phyloP scores from a whole-genome alignment of 2,113 vertebrate species.

The Platycercus adscitus region DNA sequence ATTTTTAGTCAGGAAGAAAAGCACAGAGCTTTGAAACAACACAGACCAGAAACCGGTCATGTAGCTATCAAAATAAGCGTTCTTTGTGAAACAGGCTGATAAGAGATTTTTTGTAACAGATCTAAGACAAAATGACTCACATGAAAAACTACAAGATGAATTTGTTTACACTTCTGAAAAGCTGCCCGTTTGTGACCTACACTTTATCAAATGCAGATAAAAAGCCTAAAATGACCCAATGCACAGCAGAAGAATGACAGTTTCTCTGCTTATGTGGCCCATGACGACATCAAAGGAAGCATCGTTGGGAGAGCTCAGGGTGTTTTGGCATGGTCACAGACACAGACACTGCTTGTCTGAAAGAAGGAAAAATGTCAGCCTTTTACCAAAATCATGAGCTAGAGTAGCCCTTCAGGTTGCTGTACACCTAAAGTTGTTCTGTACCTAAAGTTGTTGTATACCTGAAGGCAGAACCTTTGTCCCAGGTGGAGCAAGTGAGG shows the following conservation, averaged over 20 bases:
- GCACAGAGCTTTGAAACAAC: background rate
- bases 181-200: background rate
- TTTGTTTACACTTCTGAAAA: background rate
- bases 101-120: background rate
- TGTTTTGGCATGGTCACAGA: background rate
- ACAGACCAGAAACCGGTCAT: background rate
- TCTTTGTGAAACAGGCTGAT: background rate
- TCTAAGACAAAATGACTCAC: background rate
- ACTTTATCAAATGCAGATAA: background rate
- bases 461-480: background rate
- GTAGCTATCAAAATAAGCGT: background rate
- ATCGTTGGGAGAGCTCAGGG: background rate
- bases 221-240: background rate
- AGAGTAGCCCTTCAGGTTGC: background rate
- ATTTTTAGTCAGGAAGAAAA: background rate
- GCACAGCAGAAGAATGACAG: background rate
- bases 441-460: background rate
- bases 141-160: background rate
- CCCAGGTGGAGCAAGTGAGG: background rate
- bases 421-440: background rate
- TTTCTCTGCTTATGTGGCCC: background rate
- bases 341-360: background rate
- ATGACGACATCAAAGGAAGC: background rate
- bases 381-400: background rate
- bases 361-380: background rate